A percentile compares a stretch with the other conserved stretches of the same genome.
These are phyloP conservation scores for Tenebrio molitor DNA, from an alignment of 1,140 invertebrate species.

Conservation along the genomic window DNA sequence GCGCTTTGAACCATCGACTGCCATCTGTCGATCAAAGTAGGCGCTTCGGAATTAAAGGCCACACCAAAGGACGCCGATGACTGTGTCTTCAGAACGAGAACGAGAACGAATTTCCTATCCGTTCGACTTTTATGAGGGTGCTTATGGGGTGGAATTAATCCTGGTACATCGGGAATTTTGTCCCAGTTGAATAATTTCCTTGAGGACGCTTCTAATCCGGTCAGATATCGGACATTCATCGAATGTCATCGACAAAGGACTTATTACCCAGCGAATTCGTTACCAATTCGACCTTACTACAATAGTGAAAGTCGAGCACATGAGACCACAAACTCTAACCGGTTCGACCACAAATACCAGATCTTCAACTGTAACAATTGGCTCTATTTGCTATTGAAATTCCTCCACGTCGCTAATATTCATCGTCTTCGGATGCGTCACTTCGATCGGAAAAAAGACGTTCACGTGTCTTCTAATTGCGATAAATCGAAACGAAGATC, in stretches of 20 bases:
- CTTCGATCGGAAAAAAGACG: neutral
- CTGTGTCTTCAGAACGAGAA: neutral
- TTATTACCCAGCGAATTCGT: constrained; percentile 50
- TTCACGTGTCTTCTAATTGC: constrained; percentile 22
- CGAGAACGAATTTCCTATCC: neutral
- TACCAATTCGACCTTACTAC: constrained; percentile 53
- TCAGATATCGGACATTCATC: constrained; percentile 30
- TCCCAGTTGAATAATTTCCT: constrained; percentile 29
- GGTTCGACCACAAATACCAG: constrained; percentile 53
- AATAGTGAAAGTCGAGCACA: constrained; percentile 56
- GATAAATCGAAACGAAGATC: constrained; percentile 16
- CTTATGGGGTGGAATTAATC: constrained; percentile 27
- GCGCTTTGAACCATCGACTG: too few relatives aligned
- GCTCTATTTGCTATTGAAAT: constrained; percentile 44
- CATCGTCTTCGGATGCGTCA: constrained; percentile 19
- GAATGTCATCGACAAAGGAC: constrained; percentile 50
- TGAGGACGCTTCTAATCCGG: constrained; percentile 7
- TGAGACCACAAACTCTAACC: constrained; percentile 49
- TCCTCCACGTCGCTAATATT: constrained; percentile 38
- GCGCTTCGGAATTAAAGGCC: neutral
- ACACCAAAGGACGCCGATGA: neutral
- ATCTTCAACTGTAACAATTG: constrained; percentile 54
- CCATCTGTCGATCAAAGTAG: constrained; percentile 3
- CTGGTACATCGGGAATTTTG: neutral
- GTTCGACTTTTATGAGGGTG: constrained; percentile 8